Percentiles rank a stretch among this genome's conserved stretches.
Evolutionary conservation across 2,888 invertebrate species (phyloP).

Genomic region (Arenicola marina): DNA sequence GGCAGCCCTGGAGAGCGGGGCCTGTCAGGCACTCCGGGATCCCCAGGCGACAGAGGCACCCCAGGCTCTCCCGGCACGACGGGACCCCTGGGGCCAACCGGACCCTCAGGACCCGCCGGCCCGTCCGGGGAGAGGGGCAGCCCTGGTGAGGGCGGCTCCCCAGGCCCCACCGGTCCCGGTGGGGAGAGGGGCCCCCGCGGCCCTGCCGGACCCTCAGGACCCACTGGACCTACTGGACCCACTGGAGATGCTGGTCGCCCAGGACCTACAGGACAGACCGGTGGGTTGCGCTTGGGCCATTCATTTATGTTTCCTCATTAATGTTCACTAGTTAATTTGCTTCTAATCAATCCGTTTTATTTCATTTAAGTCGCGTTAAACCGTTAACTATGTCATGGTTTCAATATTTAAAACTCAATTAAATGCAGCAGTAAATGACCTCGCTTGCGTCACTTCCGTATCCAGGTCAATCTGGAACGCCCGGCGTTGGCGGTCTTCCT

Average conservation of each 20-base stretch:
- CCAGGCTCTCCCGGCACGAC: constrained; percentile 3
- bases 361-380: too few species aligned
- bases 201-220: constrained; percentile 12
- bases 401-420: too few species aligned
- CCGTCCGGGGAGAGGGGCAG: constrained; percentile 32
- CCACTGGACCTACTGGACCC: constrained; percentile 32
- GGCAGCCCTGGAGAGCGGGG: background rate
- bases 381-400: too few species aligned
- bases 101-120: constrained; percentile 17
- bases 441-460: too few species aligned
- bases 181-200: constrained; percentile 19
- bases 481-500: too few species aligned
- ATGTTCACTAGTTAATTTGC: too few species aligned
- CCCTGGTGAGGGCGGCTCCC: constrained; percentile 38
- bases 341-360: too few species aligned
- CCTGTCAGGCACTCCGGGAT: constrained; percentile 4
- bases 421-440: too few species aligned
- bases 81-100: constrained; percentile 17
- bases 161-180: constrained; percentile 11
- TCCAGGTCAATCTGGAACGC: too few species aligned
- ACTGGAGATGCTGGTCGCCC: constrained; percentile 27
- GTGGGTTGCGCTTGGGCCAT: background rate
- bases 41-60: constrained; percentile 3
- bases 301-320: too few species aligned
- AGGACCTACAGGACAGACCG: background rate